phyloP scores from a whole-genome alignment of 2,113 vertebrate genomes.

The Eulemur macaco region DNA sequence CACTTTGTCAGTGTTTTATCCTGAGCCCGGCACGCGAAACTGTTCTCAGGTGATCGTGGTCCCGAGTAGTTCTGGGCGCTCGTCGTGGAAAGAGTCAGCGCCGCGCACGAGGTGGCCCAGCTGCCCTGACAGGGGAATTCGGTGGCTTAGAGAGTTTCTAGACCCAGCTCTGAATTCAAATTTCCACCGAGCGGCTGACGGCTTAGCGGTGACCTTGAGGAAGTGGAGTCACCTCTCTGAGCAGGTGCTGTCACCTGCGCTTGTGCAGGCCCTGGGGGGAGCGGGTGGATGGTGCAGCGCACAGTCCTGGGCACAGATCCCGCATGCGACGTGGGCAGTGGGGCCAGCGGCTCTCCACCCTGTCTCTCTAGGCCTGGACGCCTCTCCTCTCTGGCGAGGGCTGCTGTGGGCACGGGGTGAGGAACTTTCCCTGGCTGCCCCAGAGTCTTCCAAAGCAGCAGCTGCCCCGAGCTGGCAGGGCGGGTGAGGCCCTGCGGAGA shows the following conservation, averaged over 20 bases:
- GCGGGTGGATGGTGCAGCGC: fast-evolving
- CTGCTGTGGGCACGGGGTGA: fast-evolving
- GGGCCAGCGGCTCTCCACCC: fast-evolving
- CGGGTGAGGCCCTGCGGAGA: not conserved
- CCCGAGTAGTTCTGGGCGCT: not conserved
- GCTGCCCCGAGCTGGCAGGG: slow-evolving; percentile 18
- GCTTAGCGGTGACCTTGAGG: not conserved
- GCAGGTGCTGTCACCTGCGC: not conserved
- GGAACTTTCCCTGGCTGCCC: not conserved
- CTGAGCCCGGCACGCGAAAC: not conserved
- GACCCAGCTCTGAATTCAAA: fast-evolving
- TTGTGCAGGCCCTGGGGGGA: not conserved
- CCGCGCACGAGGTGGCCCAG: fast-evolving
- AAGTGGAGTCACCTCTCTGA: fast-evolving
- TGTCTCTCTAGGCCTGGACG: not conserved
- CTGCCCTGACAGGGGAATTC: fast-evolving
- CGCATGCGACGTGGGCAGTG: not conserved
- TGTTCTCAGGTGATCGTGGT: not conserved
- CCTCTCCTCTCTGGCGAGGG: not conserved
- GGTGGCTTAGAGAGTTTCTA: fast-evolving
- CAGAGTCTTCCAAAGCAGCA: not conserved
- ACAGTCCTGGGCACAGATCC: not conserved
- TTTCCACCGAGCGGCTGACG: not conserved
- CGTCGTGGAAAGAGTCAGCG: fast-evolving
- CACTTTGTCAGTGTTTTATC: fast-evolving